Percentiles rank a stretch among this genome's conserved stretches.
These are phyloP conservation scores for Trichogramma evanescens DNA, from an alignment of 2,888 invertebrate species.

Conservation along the genomic window DNA sequence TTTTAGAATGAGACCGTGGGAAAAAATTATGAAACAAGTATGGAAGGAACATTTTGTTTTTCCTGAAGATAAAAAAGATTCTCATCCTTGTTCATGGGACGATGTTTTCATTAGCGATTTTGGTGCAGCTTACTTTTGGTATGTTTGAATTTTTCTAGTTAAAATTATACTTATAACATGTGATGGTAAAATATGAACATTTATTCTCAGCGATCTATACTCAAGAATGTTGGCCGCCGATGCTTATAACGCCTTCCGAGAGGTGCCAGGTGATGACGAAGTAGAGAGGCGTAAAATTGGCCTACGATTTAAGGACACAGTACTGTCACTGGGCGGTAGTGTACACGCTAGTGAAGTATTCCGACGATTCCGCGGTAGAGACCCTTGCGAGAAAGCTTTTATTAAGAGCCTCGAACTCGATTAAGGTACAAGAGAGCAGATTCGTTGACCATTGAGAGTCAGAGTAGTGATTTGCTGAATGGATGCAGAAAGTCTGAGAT, in stretches of 20 bases:
- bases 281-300: conserved; percentile 57
- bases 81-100: conserved; percentile 78
- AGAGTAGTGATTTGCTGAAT: no score
- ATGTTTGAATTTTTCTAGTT: conserved; percentile 2
- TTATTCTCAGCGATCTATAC: conserved; percentile 73
- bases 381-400: conserved; percentile 79
- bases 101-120: conserved; percentile 77
- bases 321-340: conserved; percentile 75
- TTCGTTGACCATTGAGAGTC: no score
- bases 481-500: no score
- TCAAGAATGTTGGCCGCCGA: conserved; percentile 87
- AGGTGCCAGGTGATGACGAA: conserved; percentile 49
- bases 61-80: conserved; percentile 69
- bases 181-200: background rate
- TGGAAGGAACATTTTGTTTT: conserved; percentile 78
- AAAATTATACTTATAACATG: background rate
- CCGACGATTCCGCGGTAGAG: conserved; percentile 82
- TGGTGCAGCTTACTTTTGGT: conserved; percentile 76
- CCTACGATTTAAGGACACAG: conserved; percentile 72
- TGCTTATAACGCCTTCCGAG: conserved; percentile 76
- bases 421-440: background rate
- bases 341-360: conserved; percentile 79
- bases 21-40: conserved; percentile 65
- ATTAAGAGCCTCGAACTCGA: conserved; percentile 55
- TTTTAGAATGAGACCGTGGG: conserved; percentile 69